Base-by-base conservation (phyloP, 2,888 invertebrate species). In the Drosophila putrida region DNA sequence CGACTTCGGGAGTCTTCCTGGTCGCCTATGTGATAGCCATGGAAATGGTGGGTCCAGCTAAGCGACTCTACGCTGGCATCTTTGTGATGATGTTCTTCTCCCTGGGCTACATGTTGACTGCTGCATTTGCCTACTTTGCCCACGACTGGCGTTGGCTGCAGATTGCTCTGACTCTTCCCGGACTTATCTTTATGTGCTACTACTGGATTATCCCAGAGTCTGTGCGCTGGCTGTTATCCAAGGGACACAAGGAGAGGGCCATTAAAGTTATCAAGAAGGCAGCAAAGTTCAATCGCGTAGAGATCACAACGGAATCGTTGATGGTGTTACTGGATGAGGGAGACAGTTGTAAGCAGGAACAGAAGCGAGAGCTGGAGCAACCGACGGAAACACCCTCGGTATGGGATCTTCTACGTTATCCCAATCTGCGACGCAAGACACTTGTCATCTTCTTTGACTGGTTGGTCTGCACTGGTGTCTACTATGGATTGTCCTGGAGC, bases 171-270 rank as follows among this genome's bases (percentile, higher is more conserved):
- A 95, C 96, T 0, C 84, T 95, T 46, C 96, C 96, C 0, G 95
- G 95, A 15, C 80, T 95, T 9, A 84, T 94, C 6, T 96, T 96
- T 87, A 93, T 96, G 79, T 92, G 93, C 51, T 96, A 96, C 89
- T 95, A 95, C 93, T 96, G 95, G 96, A 94, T 96, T 66, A 94
- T 96, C 82, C 96, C 96, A 0, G 96, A 96, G 91, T 96, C 96
- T 0, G 94, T 95, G 6, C 93, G 96, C 51, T 96, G 96, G 96
- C 91, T 96, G 66, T 88, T 96, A 55, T 94, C 95, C 0, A 95
- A 95, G 83, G 94, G 95, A 38, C 93, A 94, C 33, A 93, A 93
- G 13, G 93, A 94, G 31, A 94, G 95, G 88, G 96, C 96, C 0
- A 94, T 94, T 72, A 92, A 92, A 44, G 92, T 95, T 25, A 93